phyloP scores from a whole-genome alignment of 2,113 vertebrate species.

The Seriola dumerili region DNA sequence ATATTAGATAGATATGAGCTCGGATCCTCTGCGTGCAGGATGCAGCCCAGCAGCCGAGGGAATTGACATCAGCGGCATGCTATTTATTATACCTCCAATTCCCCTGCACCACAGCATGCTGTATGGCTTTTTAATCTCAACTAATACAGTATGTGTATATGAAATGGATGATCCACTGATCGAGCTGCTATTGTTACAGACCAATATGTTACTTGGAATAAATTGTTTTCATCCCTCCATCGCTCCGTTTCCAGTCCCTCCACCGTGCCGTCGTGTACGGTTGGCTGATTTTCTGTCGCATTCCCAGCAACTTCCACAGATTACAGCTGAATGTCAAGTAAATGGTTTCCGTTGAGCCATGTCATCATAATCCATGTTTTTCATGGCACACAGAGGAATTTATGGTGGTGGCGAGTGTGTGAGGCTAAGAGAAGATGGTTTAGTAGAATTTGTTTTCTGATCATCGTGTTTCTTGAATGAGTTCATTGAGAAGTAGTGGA shows the following conservation, averaged over 20 bases:
- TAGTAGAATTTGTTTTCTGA: not conserved
- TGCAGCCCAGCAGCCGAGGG: constrained; percentile 30
- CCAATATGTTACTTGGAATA: constrained; percentile 16
- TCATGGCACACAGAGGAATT: not conserved
- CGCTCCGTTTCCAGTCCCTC: not conserved
- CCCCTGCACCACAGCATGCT: not conserved
- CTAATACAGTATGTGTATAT: constrained; percentile 24
- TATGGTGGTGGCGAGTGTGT: not conserved
- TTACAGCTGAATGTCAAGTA: not conserved
- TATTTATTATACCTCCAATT: constrained; percentile 17
- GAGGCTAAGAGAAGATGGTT: not conserved
- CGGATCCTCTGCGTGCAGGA: not conserved
- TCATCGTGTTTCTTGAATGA: not conserved
- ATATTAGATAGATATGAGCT: constrained; percentile 4
- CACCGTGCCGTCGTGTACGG: not conserved
- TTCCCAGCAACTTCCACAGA: not conserved
- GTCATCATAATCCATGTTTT: not conserved
- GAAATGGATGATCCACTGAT: constrained; percentile 7
- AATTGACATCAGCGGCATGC: not conserved
- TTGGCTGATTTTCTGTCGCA: not conserved
- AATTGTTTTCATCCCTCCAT: constrained; percentile 8
- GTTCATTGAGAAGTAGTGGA: not conserved
- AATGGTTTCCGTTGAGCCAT: constrained; percentile 23
- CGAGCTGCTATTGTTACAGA: not conserved
- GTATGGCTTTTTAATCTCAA: constrained; percentile 36